phyloP scores from a whole-genome alignment of 2,888 invertebrate genomes.

The Margaritifera margaritifera region DNA sequence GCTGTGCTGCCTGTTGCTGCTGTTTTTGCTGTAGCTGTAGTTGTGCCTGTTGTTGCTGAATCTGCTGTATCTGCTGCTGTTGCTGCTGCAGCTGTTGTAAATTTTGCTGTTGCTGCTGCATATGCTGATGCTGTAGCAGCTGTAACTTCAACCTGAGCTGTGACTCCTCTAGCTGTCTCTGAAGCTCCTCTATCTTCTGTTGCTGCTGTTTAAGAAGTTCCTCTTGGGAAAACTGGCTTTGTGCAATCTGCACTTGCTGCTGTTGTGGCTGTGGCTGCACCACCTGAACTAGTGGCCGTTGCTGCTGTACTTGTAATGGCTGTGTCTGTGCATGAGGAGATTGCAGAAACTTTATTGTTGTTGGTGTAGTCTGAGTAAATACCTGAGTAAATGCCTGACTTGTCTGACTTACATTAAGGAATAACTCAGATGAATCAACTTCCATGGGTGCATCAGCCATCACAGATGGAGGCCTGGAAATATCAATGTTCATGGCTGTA shows the following conservation, averaged over 20 bases:
- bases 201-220: conserved; percentile 80
- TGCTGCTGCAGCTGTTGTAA: conserved; percentile 52
- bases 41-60: conserved; percentile 36
- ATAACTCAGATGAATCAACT: conserved; percentile 4
- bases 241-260: conserved; percentile 20
- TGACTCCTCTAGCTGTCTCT: conserved; percentile 77
- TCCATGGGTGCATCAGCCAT: conserved; percentile 45
- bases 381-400: conserved; percentile 8
- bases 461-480: conserved; percentile 69
- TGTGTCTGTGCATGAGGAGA: conserved; percentile 35
- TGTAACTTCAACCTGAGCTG: conserved; percentile 58
- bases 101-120: conserved; percentile 58
- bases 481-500: conserved; percentile 59
- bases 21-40: conserved; percentile 39
- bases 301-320: conserved; percentile 44
- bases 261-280: conserved; percentile 43
- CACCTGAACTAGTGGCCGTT: conserved; percentile 51
- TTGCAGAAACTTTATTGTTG: conserved; percentile 18
- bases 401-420: conserved; percentile 15
- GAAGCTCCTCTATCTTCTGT: conserved; percentile 89
- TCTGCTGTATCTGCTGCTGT: conserved; percentile 41
- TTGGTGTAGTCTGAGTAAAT: conserved; percentile 10
- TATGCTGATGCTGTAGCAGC: conserved; percentile 48
- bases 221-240: conserved; percentile 42
- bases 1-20: conserved; percentile 64